Evolutionary conservation across 2,113 vertebrate species (phyloP).

Genomic region (Myrmophylax atrothorax): DNA sequence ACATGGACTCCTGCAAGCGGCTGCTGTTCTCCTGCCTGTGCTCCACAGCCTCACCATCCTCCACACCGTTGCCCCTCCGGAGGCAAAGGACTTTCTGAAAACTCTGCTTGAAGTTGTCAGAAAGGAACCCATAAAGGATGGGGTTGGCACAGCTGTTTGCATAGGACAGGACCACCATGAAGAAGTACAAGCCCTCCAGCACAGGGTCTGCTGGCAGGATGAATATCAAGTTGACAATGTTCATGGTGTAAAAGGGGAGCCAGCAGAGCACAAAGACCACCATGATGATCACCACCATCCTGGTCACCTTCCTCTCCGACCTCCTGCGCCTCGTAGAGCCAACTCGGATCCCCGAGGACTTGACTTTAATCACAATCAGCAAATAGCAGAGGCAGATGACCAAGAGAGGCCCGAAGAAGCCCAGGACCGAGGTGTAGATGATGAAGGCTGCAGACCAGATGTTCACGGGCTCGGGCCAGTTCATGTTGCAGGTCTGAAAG

Average conservation of each 20-base stretch:
- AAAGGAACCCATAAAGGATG: conserved; percentile 90
- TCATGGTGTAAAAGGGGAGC: conserved; percentile 92
- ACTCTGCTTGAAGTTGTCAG: conserved; percentile 94
- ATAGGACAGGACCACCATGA: conserved; percentile 88
- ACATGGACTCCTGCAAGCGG: conserved; percentile 77
- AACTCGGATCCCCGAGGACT: conserved; percentile 80
- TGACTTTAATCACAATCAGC: conserved; percentile 90
- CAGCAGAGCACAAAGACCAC: conserved; percentile 93
- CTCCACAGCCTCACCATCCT: conserved; percentile 80
- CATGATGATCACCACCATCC: conserved; percentile 95
- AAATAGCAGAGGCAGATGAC: conserved; percentile 95
- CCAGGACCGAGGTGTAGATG: conserved; percentile 88
- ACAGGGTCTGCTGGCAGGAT: conserved; percentile 86
- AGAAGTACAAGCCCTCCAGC: conserved; percentile 87
- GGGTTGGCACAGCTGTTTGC: conserved; percentile 97
- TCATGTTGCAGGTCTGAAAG: conserved; percentile 90
- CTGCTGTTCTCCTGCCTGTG: conserved; percentile 83
- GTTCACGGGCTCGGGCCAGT: conserved; percentile 88
- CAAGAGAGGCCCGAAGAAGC: conserved; percentile 89
- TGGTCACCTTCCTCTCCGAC: conserved; percentile 88
- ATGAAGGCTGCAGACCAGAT: conserved; percentile 90
- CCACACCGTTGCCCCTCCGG: conserved; percentile 74
- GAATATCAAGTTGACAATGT: conserved; percentile 91
- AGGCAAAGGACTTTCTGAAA: conserved; percentile 89
- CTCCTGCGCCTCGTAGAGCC: conserved; percentile 85